phyloP scores from a whole-genome alignment of 2,113 vertebrate species.

The Entosphenus tridentatus region DNA sequence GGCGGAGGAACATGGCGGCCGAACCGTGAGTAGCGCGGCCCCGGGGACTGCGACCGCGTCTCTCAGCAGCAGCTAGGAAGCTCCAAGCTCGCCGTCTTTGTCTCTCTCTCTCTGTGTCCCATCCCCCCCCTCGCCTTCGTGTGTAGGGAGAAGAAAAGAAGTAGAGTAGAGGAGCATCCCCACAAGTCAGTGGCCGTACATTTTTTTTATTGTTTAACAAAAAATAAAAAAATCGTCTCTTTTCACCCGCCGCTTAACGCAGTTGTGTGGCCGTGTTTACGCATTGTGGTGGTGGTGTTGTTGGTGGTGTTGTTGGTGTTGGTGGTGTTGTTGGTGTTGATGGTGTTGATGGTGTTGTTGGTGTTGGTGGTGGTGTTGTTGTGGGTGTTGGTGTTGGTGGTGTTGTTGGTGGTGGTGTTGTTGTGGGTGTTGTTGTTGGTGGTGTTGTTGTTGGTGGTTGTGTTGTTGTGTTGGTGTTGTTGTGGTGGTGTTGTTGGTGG shows the following conservation, averaged over 20 bases:
- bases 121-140: conserved; percentile 25
- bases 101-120: no score
- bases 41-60: no score
- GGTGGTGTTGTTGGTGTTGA: conserved; percentile 10
- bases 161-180: conserved; percentile 93
- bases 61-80: no score
- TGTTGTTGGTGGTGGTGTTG: conserved; percentile 10
- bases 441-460: no score
- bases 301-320: background rate
- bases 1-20: no score
- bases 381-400: conserved; percentile 94
- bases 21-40: no score
- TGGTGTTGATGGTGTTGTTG: conserved; percentile 21
- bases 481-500: no score
- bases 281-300: background rate
- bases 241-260: background rate
- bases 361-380: conserved; percentile 38
- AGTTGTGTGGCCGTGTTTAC: background rate
- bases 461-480: no score
- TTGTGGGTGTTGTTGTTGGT: no score
- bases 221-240: conserved; percentile 9
- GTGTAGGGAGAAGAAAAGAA: conserved; percentile 99
- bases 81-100: no score
- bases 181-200: conserved; percentile 62
- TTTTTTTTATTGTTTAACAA: background rate